A percentile compares a stretch with the other conserved stretches of the same genome.
Conservation (phyloP, 1,140 invertebrate genomes). For the Arctopsyche grandis region DNA sequence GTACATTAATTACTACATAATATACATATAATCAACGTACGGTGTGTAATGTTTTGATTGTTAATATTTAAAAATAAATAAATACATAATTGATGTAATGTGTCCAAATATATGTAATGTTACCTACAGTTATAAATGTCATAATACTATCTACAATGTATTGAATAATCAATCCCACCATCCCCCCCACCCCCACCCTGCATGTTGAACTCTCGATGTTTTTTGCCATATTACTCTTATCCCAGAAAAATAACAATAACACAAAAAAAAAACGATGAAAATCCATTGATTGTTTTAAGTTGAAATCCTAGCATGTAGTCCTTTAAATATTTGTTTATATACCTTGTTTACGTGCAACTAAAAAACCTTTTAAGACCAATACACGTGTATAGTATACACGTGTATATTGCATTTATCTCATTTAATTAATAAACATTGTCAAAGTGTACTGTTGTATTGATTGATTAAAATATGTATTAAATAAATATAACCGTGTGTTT, state of each 20-base stretch:
- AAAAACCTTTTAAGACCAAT: conserved; percentile 46
- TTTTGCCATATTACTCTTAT: too few species aligned
- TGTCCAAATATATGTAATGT: conserved; percentile 34
- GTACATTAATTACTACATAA: neutral
- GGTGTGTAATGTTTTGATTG: neutral
- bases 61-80: neutral
- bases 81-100: conserved; percentile 19
- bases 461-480: conserved; percentile 53
- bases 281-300: too few species aligned
- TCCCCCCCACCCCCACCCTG: too few species aligned
- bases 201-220: too few species aligned
- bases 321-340: conserved; percentile 36
- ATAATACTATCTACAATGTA: too few species aligned
- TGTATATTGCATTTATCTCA: conserved; percentile 51
- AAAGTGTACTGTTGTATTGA: conserved; percentile 54
- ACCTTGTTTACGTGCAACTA: conserved; percentile 38
- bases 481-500: conserved; percentile 9
- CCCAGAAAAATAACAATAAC: too few species aligned
- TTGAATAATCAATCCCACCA: too few species aligned
- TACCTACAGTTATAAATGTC: conserved; percentile 30
- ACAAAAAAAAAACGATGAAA: too few species aligned
- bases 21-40: neutral
- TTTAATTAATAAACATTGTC: conserved; percentile 53
- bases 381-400: conserved; percentile 48
- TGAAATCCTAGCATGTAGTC: conserved; percentile 35